Percentiles rank a stretch among this genome's conserved stretches.
Evolutionary conservation across 2,888 invertebrate genomes (phyloP).

Genomic region (Ariolimax columbianus): DNA sequence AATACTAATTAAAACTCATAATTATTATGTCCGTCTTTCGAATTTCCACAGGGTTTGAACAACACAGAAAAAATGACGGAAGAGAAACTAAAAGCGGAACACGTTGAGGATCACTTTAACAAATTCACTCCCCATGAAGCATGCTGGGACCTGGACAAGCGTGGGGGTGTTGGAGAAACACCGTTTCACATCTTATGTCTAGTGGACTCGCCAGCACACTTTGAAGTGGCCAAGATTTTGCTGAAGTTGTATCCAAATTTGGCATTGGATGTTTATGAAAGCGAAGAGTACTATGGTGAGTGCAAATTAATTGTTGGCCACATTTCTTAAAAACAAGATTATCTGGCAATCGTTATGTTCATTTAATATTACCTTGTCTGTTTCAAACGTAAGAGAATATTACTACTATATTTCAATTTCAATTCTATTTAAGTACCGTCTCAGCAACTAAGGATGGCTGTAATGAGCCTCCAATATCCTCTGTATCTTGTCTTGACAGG

Average conservation of each 20-base stretch:
- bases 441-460: too few species aligned
- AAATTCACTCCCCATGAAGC: conserved; percentile 82
- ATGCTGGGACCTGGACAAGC: conserved; percentile 98
- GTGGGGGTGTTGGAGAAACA: conserved; percentile 96
- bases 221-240: conserved; percentile 90
- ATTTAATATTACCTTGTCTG: too few species aligned
- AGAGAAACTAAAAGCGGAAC: conserved; percentile 51
- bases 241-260: conserved; percentile 94
- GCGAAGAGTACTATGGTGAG: conserved; percentile 95
- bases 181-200: conserved; percentile 95
- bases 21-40: too few species aligned
- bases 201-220: conserved; percentile 91
- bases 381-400: too few species aligned
- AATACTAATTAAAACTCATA: too few species aligned
- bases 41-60: conserved; percentile 10
- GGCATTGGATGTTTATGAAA: conserved; percentile 95
- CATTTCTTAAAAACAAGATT: too few species aligned
- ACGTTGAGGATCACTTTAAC: conserved; percentile 63
- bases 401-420: too few species aligned
- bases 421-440: too few species aligned
- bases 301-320: too few species aligned
- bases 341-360: too few species aligned
- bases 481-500: too few species aligned
- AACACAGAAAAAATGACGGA: background rate
- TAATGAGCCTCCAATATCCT: too few species aligned